Conservation (phyloP, 2,113 vertebrate genomes). For the Cardinalis cardinalis region DNA sequence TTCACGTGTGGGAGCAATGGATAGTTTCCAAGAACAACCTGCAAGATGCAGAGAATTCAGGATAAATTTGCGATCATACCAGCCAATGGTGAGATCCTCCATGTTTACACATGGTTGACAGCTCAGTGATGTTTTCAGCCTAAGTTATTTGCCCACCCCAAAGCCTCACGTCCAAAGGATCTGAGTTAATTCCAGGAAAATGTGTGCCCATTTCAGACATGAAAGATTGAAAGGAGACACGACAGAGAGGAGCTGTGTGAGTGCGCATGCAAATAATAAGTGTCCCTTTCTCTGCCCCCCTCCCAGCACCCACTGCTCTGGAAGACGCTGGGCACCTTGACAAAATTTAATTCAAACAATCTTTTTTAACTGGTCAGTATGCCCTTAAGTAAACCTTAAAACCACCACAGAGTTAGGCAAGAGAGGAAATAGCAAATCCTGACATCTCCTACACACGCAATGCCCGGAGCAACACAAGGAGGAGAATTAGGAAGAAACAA, state of each 20-base stretch:
- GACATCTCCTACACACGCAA: neutral
- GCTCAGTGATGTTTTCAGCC: neutral
- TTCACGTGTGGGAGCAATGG: rapidly evolving
- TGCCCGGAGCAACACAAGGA: neutral
- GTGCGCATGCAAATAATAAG: neutral
- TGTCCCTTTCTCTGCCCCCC: neutral
- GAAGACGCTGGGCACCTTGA: neutral
- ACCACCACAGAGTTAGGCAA: neutral
- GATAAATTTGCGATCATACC: neutral
- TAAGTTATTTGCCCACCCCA: neutral
- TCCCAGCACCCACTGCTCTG: neutral
- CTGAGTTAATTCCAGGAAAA: neutral
- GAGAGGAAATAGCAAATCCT: slow-evolving; percentile 12
- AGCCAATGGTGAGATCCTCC: rapidly evolving
- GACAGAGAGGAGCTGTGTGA: neutral
- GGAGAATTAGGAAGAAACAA: neutral
- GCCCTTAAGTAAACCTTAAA: slow-evolving; percentile 45
- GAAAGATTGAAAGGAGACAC: neutral
- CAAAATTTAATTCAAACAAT: slow-evolving; percentile 10
- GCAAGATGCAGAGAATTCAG: neutral
- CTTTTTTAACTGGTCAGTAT: neutral
- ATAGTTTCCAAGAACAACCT: neutral
- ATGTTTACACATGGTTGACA: neutral
- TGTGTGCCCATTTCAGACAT: neutral
- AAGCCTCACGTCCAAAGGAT: neutral